Evolutionary conservation across 2,888 invertebrate genomes (phyloP).

Genomic region (Zygogramma bicolorata): DNA sequence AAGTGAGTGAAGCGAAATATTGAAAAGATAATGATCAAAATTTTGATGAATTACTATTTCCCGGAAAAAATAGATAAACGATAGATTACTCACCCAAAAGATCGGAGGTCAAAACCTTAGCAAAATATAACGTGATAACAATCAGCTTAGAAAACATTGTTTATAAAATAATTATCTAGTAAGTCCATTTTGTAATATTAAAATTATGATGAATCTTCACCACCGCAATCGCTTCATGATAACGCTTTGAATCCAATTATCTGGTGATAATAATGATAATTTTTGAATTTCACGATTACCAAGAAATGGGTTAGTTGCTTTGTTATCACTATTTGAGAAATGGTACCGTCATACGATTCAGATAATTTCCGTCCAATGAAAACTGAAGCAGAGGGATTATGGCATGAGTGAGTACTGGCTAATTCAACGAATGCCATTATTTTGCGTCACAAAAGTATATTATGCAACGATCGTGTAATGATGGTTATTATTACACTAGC

Average conservation of each 20-base stretch:
- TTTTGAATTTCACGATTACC: no score
- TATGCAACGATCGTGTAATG: no score
- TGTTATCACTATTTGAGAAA: no score
- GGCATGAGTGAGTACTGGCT: no score
- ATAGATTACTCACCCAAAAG: neutral
- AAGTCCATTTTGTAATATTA: neutral
- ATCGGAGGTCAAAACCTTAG: neutral
- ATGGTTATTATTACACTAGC: no score
- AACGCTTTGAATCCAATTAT: neutral
- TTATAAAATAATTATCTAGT: neutral
- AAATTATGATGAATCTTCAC: neutral
- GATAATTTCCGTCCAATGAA: no score
- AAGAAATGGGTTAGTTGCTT: no score
- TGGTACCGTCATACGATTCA: no score
- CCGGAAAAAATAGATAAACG: neutral
- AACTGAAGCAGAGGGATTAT: no score
- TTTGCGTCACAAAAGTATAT: no score
- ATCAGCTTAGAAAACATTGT: neutral
- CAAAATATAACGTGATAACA: neutral
- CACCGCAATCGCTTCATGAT: neutral
- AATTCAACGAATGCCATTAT: no score
- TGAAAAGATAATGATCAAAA: neutral
- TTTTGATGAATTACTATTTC: neutral
- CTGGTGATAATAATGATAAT: no score
- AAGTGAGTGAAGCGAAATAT: neutral